Conservation (phyloP, 1,140 invertebrate genomes). For the Drosophila melanica region DNA sequence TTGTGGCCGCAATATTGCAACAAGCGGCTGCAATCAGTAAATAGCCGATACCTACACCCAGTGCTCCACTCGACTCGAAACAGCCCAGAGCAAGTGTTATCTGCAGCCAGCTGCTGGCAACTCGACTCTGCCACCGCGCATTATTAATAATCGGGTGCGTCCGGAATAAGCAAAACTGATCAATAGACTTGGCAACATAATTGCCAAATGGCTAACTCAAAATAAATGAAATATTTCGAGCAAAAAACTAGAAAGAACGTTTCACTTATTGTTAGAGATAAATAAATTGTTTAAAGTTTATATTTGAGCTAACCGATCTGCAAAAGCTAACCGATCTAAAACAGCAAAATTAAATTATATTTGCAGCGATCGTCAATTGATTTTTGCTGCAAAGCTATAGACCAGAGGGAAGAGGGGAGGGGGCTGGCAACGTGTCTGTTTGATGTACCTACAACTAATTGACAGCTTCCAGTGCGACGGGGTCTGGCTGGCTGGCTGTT, state of each 20-base stretch:
- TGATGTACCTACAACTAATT: constrained; percentile 71
- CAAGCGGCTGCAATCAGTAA: constrained; percentile 29
- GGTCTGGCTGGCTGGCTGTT: background rate
- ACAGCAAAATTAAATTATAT: constrained; percentile 26
- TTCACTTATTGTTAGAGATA: no score
- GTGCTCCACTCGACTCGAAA: background rate
- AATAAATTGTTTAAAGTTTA: no score
- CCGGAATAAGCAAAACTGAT: background rate
- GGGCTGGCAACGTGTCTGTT: constrained; percentile 17
- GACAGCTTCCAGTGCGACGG: constrained; percentile 58
- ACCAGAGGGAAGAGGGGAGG: background rate
- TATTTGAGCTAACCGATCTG: no score
- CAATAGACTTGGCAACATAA: background rate
- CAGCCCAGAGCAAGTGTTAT: constrained; percentile 29
- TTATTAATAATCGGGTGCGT: constrained; percentile 14
- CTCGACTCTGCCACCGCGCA: constrained; percentile 8
- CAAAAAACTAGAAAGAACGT: no score
- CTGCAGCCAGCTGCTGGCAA: constrained; percentile 23
- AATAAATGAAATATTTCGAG: no score
- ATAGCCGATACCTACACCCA: constrained; percentile 1
- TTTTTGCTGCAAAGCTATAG: constrained; percentile 1
- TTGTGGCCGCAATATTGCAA: constrained; percentile 35
- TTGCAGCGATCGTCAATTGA: constrained; percentile 22
- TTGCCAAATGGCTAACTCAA: background rate
- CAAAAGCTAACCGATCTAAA: background rate